These are phyloP conservation scores for Slavum lentiscoides DNA, from an alignment of 2,888 invertebrate species.

Conservation along the genomic window DNA sequence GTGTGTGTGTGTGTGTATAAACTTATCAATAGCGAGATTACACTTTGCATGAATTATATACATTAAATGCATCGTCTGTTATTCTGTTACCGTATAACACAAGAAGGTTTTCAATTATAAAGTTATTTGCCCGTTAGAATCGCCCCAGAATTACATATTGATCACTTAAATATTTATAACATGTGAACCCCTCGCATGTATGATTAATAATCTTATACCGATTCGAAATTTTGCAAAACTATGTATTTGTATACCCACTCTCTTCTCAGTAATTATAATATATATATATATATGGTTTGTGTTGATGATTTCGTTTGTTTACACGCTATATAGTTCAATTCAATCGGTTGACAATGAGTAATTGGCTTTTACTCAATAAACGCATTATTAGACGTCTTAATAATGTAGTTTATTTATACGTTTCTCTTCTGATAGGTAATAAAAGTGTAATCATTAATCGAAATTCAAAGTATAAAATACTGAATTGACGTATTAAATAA, in stretches of 20 bases:
- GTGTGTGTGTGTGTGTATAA: too few relatives aligned
- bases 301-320: background rate
- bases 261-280: too few relatives aligned
- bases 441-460: too few relatives aligned
- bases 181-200: background rate
- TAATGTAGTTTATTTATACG: background rate
- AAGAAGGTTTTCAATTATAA: background rate
- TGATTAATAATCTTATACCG: background rate
- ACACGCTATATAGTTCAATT: background rate
- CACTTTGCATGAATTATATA: conserved; percentile 10
- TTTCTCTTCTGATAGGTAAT: too few relatives aligned
- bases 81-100: background rate
- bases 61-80: background rate
- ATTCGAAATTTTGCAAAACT: conserved; percentile 7
- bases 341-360: background rate
- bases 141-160: background rate
- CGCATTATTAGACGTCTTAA: background rate
- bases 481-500: too few relatives aligned
- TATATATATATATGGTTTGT: too few relatives aligned
- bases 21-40: background rate
- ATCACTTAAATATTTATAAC: background rate
- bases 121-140: too few relatives aligned
- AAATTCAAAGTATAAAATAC: too few relatives aligned
- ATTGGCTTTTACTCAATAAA: background rate
- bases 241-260: too few relatives aligned